Percentiles rank a stretch among this genome's conserved stretches.
Conservation (phyloP, 2,797 vertebrate species). For the Chelon auratus region DNA sequence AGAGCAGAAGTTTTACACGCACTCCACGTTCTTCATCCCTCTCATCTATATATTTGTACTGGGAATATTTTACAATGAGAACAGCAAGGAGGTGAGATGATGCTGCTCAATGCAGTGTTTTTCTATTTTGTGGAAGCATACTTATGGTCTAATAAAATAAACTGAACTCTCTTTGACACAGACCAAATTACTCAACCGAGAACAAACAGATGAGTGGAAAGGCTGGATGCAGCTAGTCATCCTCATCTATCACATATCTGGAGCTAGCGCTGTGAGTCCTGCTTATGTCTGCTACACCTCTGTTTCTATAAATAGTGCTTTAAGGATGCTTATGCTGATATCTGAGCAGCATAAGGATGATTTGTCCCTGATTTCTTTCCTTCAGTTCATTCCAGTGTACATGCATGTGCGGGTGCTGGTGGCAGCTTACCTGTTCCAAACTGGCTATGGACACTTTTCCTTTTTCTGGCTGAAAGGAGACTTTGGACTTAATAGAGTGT, state of each 20-base stretch:
- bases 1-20: conserved; percentile 98
- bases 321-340: background rate
- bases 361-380: conserved; percentile 23
- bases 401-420: conserved; percentile 98
- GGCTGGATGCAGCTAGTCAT: conserved; percentile 99
- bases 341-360: background rate
- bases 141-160: no score
- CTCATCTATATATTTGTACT: conserved; percentile 95
- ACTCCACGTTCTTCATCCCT: conserved; percentile 97
- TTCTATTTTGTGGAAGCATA: background rate
- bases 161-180: conserved; percentile 54
- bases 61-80: conserved; percentile 96
- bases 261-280: conserved; percentile 95
- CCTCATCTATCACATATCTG: conserved; percentile 98
- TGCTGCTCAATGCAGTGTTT: background rate
- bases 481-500: conserved; percentile 95
- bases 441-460: conserved; percentile 98
- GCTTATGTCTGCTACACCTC: background rate
- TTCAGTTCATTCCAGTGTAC: conserved; percentile 97
- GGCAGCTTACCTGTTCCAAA: conserved; percentile 98
- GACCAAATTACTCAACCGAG: conserved; percentile 96
- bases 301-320: background rate
- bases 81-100: conserved; percentile 94
- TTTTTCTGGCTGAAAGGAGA: conserved; percentile 99
- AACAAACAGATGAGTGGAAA: conserved; percentile 99